These are phyloP conservation scores for Lates calcarifer DNA, from an alignment of 2,113 vertebrate species.

Conservation along the genomic window DNA sequence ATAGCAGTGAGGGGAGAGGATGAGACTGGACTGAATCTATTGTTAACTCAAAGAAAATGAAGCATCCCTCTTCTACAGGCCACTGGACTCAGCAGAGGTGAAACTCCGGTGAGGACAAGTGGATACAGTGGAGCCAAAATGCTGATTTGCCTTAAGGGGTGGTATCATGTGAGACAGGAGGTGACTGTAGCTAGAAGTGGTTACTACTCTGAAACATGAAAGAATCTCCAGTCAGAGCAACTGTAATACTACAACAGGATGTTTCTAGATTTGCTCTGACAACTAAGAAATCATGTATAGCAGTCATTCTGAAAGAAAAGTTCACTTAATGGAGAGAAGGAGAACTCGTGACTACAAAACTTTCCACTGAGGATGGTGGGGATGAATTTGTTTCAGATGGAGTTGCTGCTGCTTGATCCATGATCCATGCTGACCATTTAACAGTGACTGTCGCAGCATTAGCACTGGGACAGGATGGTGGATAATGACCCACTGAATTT, in stretches of 20 bases:
- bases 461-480: not conserved
- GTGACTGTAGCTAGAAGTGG: constrained; percentile 45
- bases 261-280: constrained; percentile 36
- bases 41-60: constrained; percentile 39
- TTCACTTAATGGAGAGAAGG: not conserved
- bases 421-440: not conserved
- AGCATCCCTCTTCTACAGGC: constrained; percentile 14
- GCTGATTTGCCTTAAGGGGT: constrained; percentile 20
- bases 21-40: constrained; percentile 24
- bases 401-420: not conserved
- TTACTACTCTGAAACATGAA: constrained; percentile 37
- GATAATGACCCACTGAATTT: not conserved
- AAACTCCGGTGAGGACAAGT: constrained; percentile 4
- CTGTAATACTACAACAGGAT: constrained; percentile 18
- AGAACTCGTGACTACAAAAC: constrained; percentile 12
- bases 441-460: not conserved
- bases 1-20: constrained; percentile 29
- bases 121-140: constrained; percentile 28
- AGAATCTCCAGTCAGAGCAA: constrained; percentile 20
- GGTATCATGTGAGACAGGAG: constrained; percentile 44
- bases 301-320: constrained; percentile 22
- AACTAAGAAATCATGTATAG: constrained; percentile 11
- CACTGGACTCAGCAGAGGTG: constrained; percentile 26
- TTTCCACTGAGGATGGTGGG: not conserved
- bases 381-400: constrained; percentile 7